Percentiles rank a stretch among this genome's conserved stretches.
phyloP scores from a whole-genome alignment of 2,113 vertebrate genomes.

The Scytalopus superciliaris region DNA sequence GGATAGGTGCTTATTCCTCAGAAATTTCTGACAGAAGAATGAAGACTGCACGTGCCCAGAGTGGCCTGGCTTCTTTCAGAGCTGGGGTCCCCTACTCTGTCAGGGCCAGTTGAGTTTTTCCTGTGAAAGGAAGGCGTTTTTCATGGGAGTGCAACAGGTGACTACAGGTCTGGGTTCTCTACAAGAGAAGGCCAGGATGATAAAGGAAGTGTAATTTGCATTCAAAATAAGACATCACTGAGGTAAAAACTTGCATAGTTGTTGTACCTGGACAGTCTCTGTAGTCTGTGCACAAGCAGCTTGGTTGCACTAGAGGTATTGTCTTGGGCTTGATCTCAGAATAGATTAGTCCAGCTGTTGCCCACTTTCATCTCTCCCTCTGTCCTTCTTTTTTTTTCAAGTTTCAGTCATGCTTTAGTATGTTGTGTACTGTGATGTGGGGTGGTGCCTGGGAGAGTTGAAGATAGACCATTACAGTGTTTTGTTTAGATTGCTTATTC shows the following conservation, averaged over 20 bases:
- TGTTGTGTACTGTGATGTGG: accelerated
- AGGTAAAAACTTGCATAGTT: neutral
- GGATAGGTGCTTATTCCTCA: accelerated
- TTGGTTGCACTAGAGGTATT: neutral
- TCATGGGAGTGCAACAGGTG: neutral
- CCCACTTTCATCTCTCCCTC: neutral
- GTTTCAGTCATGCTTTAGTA: neutral
- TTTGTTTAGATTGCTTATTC: neutral
- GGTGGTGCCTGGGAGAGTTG: accelerated
- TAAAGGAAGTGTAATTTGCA: neutral
- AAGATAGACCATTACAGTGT: neutral
- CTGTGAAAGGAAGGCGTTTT: neutral
- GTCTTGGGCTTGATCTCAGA: neutral
- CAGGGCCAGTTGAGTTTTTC: accelerated
- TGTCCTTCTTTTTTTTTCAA: neutral
- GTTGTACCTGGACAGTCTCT: neutral
- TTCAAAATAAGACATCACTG: neutral
- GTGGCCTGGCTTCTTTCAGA: neutral
- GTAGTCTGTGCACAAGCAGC: neutral
- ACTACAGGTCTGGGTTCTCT: neutral
- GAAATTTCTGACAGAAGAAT: neutral
- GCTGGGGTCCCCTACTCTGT: no score
- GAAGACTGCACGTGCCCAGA: accelerated
- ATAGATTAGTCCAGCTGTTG: neutral
- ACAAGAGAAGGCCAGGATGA: neutral